A percentile compares a stretch with the other conserved stretches of the same genome.
phyloP scores from a whole-genome alignment of 1,140 invertebrate species.

The Papilio machaon region DNA sequence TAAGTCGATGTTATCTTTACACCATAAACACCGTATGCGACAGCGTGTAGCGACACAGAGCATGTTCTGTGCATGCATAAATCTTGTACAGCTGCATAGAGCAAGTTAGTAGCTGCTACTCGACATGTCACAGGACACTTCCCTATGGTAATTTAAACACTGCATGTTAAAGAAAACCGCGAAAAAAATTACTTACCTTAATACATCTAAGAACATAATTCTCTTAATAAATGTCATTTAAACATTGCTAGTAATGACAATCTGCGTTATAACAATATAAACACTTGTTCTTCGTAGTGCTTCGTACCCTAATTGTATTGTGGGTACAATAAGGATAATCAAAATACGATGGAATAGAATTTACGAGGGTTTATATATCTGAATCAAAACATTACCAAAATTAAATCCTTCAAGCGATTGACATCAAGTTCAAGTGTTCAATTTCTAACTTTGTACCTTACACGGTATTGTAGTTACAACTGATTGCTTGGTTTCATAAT shows the following conservation, averaged over 20 bases:
- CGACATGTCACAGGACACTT: background rate
- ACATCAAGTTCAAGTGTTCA: background rate
- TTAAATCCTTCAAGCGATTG: background rate
- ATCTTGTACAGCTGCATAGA: background rate
- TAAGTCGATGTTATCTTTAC: constrained; percentile 6
- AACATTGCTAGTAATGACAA: no score
- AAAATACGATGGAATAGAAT: no score
- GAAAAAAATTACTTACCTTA: background rate
- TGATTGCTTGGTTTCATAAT: constrained; percentile 25
- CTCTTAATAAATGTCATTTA: no score
- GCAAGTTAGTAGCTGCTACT: background rate
- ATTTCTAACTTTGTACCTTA: background rate
- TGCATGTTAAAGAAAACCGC: background rate
- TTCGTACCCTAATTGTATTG: no score
- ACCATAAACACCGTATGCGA: constrained; percentile 7
- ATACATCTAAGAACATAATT: background rate
- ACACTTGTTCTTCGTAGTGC: no score
- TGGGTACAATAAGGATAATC: no score
- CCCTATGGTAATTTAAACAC: background rate
- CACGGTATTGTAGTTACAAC: background rate
- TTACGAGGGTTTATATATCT: no score
- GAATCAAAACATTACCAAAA: background rate
- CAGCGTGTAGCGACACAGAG: constrained; percentile 10
- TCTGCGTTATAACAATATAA: no score
- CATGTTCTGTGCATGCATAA: constrained; percentile 18